Evolutionary conservation across 92 coral and sea anemone genomes (phyloP).

Genomic region (Porites cylindrica): DNA sequence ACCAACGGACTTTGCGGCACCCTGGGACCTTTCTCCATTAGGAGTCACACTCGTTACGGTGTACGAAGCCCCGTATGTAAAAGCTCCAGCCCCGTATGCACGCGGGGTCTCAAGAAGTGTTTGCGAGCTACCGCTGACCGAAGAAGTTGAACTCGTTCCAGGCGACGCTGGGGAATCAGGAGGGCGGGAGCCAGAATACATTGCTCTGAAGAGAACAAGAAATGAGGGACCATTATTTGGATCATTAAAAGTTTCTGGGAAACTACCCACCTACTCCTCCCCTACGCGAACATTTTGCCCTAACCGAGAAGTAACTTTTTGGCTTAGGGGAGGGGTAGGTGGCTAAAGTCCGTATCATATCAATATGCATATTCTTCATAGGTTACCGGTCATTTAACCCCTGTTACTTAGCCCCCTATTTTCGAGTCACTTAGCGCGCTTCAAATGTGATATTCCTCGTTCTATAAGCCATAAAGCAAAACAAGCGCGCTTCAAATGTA

Average conservation of each 20-base stretch:
- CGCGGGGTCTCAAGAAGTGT: slow-evolving; percentile 80
- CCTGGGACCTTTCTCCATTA: slow-evolving; percentile 51
- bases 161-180: slow-evolving; percentile 42
- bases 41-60: slow-evolving; percentile 80
- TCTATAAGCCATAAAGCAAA: too few relatives aligned
- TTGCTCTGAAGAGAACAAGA: slow-evolving; percentile 23
- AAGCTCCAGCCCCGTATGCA: slow-evolving; percentile 19
- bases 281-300: too few relatives aligned
- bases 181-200: slow-evolving; percentile 44
- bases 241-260: background rate
- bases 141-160: slow-evolving; percentile 77
- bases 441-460: too few relatives aligned
- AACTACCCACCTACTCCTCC: too few relatives aligned
- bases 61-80: slow-evolving; percentile 88
- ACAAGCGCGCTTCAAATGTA: too few relatives aligned
- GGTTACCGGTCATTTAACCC: too few relatives aligned
- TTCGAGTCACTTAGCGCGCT: too few relatives aligned
- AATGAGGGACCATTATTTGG: background rate
- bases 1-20: slow-evolving; percentile 53
- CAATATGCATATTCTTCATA: too few relatives aligned
- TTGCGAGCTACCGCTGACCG: slow-evolving; percentile 85
- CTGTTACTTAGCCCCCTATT: too few relatives aligned
- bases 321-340: too few relatives aligned
- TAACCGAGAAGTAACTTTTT: too few relatives aligned
- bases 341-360: too few relatives aligned